Base-by-base conservation (phyloP, 2,113 vertebrate genomes). In the Corydoras sp. region DNA sequence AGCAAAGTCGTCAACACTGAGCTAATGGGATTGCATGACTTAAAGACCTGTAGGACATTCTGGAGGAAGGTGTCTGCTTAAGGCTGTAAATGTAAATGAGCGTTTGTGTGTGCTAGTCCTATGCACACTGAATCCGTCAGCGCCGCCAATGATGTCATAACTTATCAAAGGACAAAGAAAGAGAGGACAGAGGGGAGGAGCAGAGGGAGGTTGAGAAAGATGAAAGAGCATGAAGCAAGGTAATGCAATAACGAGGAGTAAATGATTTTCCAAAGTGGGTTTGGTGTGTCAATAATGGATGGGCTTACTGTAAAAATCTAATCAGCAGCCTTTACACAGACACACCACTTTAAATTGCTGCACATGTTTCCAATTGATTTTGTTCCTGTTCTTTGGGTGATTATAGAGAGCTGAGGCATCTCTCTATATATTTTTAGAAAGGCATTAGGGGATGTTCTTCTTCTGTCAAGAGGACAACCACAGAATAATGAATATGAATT, bases 181-280 rank as follows among this genome's bases (percentile, higher is more conserved):
- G 18, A 66, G 48, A 29, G 48, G 31, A 56, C 54, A 51, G 71
- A 70, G 62, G 59, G 3, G 18, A 51, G 54, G 65, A 30, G 50
- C 65, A 65, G 61, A 51, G 51, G 32, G 59, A 13, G 60, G 24
- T 18, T 58, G 64, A 68, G 15, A 5, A 18, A 65, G 68, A 58
- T 24, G 60, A 65, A 66, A 10, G 32, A 68, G 48, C 35, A 60
- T 66, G 55, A 71, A 68, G 43, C 14, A 71, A 35, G 48, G 55
- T 65, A 75, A 78, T 64, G 48, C 59, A 78, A 72, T 78, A 43
- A 78, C 54, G 14, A 50, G 6, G 13, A 64, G 68, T 74, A 65
- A 71, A 50, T 64, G 53, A 65, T 58, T 75, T 60, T 64, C 35
- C 43, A 72, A 71, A 78, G 62, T 67, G 56, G 64, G 62, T 72